Conservation (phyloP, 92 coral and sea anemone species). For the Epizoanthus fatuus region DNA sequence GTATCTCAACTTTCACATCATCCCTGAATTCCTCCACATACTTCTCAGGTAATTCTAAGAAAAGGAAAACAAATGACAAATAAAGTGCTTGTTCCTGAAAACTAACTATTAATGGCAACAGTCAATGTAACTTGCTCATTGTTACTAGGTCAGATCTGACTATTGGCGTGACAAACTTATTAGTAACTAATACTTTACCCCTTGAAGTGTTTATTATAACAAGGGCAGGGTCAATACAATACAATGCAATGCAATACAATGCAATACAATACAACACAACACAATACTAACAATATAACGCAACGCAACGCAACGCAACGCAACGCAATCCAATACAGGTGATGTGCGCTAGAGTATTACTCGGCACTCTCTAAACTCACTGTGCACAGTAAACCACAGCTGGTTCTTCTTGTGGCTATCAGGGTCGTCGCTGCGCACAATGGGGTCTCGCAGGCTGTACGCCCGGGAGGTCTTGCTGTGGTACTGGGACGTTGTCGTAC, state of each 20-base stretch:
- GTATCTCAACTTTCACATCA: conserved; percentile 83
- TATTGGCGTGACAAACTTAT: not conserved
- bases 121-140: not conserved
- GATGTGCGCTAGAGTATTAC: no score
- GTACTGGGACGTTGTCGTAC: conserved; percentile 81
- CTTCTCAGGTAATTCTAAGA: conserved; percentile 85
- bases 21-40: conserved; percentile 63
- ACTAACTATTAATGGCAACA: not conserved
- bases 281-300: no score
- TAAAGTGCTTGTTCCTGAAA: not conserved
- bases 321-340: no score
- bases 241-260: no score
- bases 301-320: no score
- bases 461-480: conserved; percentile 75
- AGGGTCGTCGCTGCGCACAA: conserved; percentile 41
- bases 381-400: conserved; percentile 87
- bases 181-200: not conserved
- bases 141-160: not conserved
- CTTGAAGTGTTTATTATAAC: not conserved
- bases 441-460: conserved; percentile 89
- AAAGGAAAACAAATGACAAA: not conserved
- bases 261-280: no score
- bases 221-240: no score
- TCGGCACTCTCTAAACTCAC: conserved; percentile 61
- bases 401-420: conserved; percentile 62